Conservation (phyloP, 37 sponge, comb jelly and placozoan genomes). For the Beroe ovata region DNA sequence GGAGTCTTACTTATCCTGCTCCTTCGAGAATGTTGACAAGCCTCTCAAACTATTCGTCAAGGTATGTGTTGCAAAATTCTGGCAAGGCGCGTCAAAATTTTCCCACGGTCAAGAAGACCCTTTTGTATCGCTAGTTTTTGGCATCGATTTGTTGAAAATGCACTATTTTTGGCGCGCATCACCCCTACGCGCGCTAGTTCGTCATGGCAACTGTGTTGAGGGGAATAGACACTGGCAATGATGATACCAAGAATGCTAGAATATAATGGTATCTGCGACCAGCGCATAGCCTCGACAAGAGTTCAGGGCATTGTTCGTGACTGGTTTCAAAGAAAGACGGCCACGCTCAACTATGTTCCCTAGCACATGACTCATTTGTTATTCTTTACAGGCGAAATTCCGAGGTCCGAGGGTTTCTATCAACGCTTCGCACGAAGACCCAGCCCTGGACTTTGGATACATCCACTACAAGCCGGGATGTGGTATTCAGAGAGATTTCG, state of each 20-base stretch:
- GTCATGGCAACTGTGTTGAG: background rate
- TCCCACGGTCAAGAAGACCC: background rate
- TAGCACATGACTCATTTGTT: too few relatives aligned
- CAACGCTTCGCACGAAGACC: background rate
- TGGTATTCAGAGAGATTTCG: constrained; percentile 13
- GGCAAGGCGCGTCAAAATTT: background rate
- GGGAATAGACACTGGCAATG: too few relatives aligned
- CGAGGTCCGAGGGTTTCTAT: constrained; percentile 53
- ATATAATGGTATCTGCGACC: too few relatives aligned
- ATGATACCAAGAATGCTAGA: too few relatives aligned
- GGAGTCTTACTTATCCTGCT: constrained; percentile 6
- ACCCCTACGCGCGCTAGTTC: background rate
- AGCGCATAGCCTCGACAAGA: too few relatives aligned
- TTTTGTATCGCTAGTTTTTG: constrained; percentile 51
- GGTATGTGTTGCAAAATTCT: background rate
- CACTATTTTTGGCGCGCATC: background rate
- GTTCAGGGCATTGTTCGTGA: too few relatives aligned
- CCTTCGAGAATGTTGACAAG: constrained; percentile 34
- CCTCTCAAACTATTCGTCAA: constrained; percentile 45
- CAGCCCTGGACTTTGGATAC: constrained; percentile 47
- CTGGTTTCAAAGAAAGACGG: too few relatives aligned
- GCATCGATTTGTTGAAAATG: background rate
- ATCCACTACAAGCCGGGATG: constrained; percentile 39
- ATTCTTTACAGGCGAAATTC: constrained; percentile 29
- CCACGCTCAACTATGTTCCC: too few relatives aligned